Conservation (phyloP, 2,888 invertebrate genomes). For the Eupithecia dodoneata region DNA sequence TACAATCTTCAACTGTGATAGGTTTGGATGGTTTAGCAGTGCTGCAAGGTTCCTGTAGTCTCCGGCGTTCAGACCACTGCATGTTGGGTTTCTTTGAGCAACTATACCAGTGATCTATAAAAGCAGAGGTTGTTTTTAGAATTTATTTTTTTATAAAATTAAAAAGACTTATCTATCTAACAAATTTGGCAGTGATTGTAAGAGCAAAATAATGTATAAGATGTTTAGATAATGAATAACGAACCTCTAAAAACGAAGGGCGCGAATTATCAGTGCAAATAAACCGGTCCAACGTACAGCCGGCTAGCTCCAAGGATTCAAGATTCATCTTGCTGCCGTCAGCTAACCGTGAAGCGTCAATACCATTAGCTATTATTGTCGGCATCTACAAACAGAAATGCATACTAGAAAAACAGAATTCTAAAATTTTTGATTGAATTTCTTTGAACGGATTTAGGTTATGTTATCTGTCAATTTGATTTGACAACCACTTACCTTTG, state of each 20-base stretch:
- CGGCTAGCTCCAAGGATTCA: constrained; percentile 90
- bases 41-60: constrained; percentile 94
- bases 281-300: constrained; percentile 91
- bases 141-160: background rate
- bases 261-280: constrained; percentile 88
- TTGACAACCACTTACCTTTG: constrained; percentile 25
- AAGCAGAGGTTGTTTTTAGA: background rate
- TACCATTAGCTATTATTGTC: constrained; percentile 63
- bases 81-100: constrained; percentile 89
- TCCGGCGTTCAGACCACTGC: constrained; percentile 94
- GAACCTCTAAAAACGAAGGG: constrained; percentile 87
- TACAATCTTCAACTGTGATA: constrained; percentile 91
- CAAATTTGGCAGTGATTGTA: background rate
- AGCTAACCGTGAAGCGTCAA: constrained; percentile 61
- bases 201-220: background rate
- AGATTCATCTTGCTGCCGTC: constrained; percentile 80
- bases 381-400: constrained; percentile 70
- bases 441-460: constrained; percentile 53
- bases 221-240: constrained; percentile 28
- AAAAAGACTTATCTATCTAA: constrained; percentile 2
- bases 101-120: constrained; percentile 86
- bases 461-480: constrained; percentile 35
- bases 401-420: constrained; percentile 47
- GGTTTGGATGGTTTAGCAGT: constrained; percentile 87
- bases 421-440: constrained; percentile 40